Base-by-base conservation (phyloP, 1,140 invertebrate species). In the Chironomus striatipennis region DNA sequence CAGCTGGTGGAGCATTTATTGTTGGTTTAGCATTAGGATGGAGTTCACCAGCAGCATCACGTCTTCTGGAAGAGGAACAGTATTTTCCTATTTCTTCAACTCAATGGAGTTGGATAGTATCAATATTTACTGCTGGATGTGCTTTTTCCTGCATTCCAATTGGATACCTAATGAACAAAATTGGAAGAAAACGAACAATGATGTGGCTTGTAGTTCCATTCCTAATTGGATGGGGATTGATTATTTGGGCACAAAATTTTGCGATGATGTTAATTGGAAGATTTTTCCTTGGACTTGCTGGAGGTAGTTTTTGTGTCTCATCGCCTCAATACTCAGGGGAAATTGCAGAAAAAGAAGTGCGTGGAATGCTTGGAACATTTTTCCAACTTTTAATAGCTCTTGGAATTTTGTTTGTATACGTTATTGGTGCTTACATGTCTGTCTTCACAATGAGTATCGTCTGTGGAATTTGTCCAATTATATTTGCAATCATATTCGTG, bases 291-390 rank as follows among this genome's bases (percentile, higher is more conserved):
- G 90, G 90, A 2, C 78, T 90, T 17, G 86, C 86, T 18, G 83
- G 83, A 57, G 90, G 90, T 12, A 84, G 87, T 15, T 87, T 87
- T 47, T 88, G 87, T 75, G 20, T 72, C 8, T 21, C 24, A 17
- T 88, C 86, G 0, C 91, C 91, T 1, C 82, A 92, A 76, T 94
- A 93, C 77, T 88, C 89, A 1, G 88, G 87, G 0, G 92, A 93
- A 83, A 90, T 90, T 7, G 86, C 89, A 0, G 88, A 91, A 75
- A 88, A 85, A 21, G 80, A 85, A 1, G 86, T 92, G 47, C 84
- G 92, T 34, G 93, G 92, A 0, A 85, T 85, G 5, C 81, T 93
- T 8, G 90, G 90, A 0, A 87, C 89, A 9, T 89, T 88, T 74
- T 90, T 90, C 75, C 90, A 93, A 78, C 81, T 93, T 15, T 75